These are phyloP conservation scores for Itoplectis maculator DNA, from an alignment of 2,888 invertebrate species.

Conservation along the genomic window DNA sequence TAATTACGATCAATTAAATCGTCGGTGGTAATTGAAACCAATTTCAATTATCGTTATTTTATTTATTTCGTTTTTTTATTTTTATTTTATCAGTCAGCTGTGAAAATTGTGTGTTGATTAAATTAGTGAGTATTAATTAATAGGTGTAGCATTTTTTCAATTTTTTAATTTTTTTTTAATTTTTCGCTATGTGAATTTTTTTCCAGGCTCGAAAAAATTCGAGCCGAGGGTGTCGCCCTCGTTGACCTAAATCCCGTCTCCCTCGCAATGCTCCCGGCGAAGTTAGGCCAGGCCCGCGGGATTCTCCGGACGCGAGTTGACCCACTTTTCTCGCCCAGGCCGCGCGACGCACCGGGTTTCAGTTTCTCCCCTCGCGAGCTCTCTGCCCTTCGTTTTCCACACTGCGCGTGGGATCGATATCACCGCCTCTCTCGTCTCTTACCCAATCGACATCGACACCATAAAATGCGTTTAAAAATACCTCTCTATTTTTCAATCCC, in stretches of 20 bases:
- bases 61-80: no score
- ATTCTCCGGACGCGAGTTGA: conserved; percentile 49
- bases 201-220: background rate
- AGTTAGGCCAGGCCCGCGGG: conserved; percentile 55
- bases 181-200: background rate
- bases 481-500: no score
- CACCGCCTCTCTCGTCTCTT: background rate
- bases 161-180: background rate
- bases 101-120: no score
- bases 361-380: conserved; percentile 13
- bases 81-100: no score
- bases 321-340: conserved; percentile 61
- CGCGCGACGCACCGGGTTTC: no score
- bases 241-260: conserved; percentile 36
- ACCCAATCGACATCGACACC: background rate
- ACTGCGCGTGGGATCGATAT: conserved; percentile 53
- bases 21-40: background rate
- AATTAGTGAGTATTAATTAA: no score
- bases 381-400: conserved; percentile 48
- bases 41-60: no score
- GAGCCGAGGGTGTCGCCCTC: conserved; percentile 30
- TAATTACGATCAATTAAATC: background rate
- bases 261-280: conserved; percentile 36
- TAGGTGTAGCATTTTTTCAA: background rate
- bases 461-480: background rate